Evolutionary conservation across 2,113 vertebrate species (phyloP).

Genomic region (Zosterops japonicus): DNA sequence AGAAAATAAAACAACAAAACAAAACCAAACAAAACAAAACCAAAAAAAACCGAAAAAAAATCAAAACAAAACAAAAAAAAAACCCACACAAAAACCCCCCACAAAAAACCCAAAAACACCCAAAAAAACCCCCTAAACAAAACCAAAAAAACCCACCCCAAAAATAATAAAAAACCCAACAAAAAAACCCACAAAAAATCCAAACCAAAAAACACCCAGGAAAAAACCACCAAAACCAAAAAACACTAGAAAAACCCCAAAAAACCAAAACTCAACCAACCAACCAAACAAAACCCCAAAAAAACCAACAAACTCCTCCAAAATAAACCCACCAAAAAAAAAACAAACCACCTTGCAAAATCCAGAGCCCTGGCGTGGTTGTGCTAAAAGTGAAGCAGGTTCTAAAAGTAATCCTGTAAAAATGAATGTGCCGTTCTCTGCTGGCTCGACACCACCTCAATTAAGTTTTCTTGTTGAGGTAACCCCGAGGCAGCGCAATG

Average conservation of each 20-base stretch:
- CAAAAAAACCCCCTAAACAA: too few relatives aligned
- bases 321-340: too few relatives aligned
- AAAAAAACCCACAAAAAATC: too few relatives aligned
- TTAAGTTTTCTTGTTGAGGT: not conserved
- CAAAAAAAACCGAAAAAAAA: too few relatives aligned
- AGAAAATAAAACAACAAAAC: not conserved
- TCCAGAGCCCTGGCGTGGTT: accelerated
- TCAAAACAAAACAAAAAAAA: not conserved
- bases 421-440: not conserved
- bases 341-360: not conserved
- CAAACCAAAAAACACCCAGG: too few relatives aligned
- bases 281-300: too few relatives aligned
- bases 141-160: too few relatives aligned
- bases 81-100: too few relatives aligned
- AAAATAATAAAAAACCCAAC: not conserved
- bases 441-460: not conserved
- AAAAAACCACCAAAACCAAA: not conserved
- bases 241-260: too few relatives aligned
- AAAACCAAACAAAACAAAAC: too few relatives aligned
- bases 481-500: not conserved
- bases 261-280: too few relatives aligned
- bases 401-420: not conserved
- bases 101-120: not conserved
- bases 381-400: not conserved
- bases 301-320: too few relatives aligned